These are phyloP conservation scores for Spilogale gracilis DNA, from an alignment of 2,113 vertebrate species.

Conservation along the genomic window DNA sequence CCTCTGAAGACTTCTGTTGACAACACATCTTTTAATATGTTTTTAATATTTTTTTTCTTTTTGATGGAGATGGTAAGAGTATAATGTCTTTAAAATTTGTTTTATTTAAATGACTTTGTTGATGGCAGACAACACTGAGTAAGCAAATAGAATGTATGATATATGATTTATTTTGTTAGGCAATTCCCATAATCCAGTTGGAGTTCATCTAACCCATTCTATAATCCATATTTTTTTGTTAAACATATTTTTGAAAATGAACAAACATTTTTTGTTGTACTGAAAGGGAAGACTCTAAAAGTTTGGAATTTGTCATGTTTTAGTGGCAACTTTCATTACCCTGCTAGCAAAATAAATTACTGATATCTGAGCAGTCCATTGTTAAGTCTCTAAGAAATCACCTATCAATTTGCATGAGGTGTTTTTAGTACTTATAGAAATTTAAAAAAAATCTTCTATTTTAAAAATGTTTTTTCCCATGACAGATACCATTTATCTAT, in stretches of 20 bases:
- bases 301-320: neutral
- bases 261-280: neutral
- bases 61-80: neutral
- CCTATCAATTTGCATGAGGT: neutral
- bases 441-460: neutral
- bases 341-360: neutral
- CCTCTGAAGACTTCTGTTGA: neutral
- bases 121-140: neutral
- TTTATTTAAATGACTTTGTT: neutral
- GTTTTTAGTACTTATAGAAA: neutral
- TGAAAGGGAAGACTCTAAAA: slow-evolving; percentile 2
- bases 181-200: neutral
- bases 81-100: neutral
- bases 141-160: neutral
- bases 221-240: neutral
- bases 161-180: neutral
- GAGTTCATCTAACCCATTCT: neutral
- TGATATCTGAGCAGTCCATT: neutral
- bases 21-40: neutral
- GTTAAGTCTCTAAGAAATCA: neutral
- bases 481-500: neutral
- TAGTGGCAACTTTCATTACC: neutral
- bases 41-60: neutral
- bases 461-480: neutral
- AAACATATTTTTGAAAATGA: neutral